Percentiles rank a stretch among this genome's conserved stretches.
phyloP scores from a whole-genome alignment of 2,797 vertebrate species.

The Poecilia wingei region DNA sequence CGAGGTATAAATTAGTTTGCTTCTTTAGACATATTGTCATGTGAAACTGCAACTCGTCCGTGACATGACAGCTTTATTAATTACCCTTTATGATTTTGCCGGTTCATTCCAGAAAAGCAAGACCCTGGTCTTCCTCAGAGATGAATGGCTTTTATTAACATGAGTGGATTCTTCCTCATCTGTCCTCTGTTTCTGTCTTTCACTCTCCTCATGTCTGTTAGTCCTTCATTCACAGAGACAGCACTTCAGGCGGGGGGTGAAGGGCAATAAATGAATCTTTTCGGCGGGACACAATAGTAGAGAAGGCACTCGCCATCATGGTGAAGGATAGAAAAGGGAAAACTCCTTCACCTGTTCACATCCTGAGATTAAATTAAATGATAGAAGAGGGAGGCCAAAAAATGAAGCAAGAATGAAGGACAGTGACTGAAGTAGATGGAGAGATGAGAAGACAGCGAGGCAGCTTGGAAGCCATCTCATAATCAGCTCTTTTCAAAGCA shows the following conservation, averaged over 20 bases:
- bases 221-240: constrained; percentile 64
- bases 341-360: constrained; percentile 68
- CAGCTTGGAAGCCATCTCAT: constrained; percentile 71
- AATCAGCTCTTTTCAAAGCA: constrained; percentile 75
- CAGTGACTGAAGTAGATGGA: constrained; percentile 55
- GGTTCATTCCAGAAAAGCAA: constrained; percentile 43
- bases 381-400: constrained; percentile 53
- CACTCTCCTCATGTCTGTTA: constrained; percentile 36
- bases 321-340: constrained; percentile 57
- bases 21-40: background rate
- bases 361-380: constrained; percentile 75
- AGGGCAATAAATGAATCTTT: constrained; percentile 75
- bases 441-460: constrained; percentile 64
- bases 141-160: constrained; percentile 52
- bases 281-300: constrained; percentile 66
- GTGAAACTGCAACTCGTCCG: constrained; percentile 12
- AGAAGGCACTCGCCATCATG: constrained; percentile 67
- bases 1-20: background rate
- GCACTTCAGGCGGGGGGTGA: constrained; percentile 57
- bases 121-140: constrained; percentile 31
- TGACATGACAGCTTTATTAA: constrained; percentile 33
- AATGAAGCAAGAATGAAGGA: constrained; percentile 58
- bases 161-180: constrained; percentile 36
- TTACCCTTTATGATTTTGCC: constrained; percentile 34
- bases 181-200: constrained; percentile 26